Evolutionary conservation across 2,113 vertebrate species (phyloP).

Genomic region (Cephalopterus ornatus): DNA sequence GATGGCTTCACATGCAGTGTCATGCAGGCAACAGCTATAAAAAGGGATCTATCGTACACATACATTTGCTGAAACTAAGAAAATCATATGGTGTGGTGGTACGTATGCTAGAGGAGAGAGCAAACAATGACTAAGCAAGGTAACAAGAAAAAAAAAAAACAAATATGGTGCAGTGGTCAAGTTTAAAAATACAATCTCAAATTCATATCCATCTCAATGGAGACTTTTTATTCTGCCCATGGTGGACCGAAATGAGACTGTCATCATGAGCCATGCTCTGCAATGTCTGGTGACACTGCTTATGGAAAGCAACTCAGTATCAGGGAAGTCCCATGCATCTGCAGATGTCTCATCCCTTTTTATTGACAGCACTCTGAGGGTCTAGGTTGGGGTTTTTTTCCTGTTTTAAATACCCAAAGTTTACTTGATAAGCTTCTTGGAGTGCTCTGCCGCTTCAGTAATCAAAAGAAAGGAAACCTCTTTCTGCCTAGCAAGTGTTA

Average conservation of each 20-base stretch:
- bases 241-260: not conserved
- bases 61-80: not conserved
- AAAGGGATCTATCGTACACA: not conserved
- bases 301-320: not conserved
- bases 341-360: conserved; percentile 61
- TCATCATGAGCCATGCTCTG: conserved; percentile 32
- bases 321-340: not conserved
- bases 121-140: conserved; percentile 22
- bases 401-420: not conserved
- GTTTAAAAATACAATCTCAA: conserved; percentile 64
- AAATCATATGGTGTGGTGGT: not conserved
- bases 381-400: not conserved
- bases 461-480: not conserved
- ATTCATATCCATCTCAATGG: not conserved
- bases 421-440: not conserved
- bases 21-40: conserved; percentile 54
- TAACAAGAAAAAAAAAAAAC: not conserved
- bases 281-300: conserved; percentile 40
- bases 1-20: conserved; percentile 12
- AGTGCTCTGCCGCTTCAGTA: accelerated
- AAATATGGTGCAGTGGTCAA: conserved; percentile 71
- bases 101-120: not conserved
- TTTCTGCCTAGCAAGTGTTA: not conserved
- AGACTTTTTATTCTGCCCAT: conserved; percentile 30
- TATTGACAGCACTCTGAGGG: not conserved